Conservation (phyloP, 2,888 invertebrate genomes). For the Epinotia ramella region DNA sequence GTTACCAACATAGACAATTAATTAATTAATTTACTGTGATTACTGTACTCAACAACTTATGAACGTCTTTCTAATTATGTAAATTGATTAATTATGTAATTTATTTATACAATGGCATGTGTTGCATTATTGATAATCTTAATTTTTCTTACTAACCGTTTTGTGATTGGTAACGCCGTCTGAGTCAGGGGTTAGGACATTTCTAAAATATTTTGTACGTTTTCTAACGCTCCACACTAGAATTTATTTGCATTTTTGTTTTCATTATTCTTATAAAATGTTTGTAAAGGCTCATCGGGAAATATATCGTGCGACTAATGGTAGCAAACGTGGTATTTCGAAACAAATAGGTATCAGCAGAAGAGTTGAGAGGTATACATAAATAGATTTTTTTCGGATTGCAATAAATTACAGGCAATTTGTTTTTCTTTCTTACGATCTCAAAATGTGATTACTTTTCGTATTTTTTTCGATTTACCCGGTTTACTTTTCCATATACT, state of each 20-base stretch:
- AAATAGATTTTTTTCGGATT: too few relatives aligned
- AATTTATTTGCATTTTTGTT: background rate
- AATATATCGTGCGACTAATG: background rate
- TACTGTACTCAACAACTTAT: background rate
- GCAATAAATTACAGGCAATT: too few relatives aligned
- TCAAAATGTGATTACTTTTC: background rate
- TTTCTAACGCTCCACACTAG: background rate
- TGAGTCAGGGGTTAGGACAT: background rate
- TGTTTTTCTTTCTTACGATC: too few relatives aligned
- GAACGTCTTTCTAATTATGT: background rate
- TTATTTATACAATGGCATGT: background rate
- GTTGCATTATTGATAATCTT: background rate
- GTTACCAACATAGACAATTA: background rate
- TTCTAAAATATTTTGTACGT: slow-evolving; percentile 7
- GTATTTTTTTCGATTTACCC: background rate
- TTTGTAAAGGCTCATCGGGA: background rate
- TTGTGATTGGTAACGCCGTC: background rate
- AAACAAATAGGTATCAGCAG: background rate
- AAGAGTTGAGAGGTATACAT: too few relatives aligned
- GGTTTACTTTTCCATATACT: background rate
- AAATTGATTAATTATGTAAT: background rate
- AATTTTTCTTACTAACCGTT: background rate
- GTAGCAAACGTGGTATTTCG: background rate
- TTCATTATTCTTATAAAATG: background rate
- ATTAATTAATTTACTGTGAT: slow-evolving; percentile 2